These are phyloP conservation scores for Pygoscelis antarcticus DNA, from an alignment of 2,113 vertebrate genomes.

Conservation along the genomic window DNA sequence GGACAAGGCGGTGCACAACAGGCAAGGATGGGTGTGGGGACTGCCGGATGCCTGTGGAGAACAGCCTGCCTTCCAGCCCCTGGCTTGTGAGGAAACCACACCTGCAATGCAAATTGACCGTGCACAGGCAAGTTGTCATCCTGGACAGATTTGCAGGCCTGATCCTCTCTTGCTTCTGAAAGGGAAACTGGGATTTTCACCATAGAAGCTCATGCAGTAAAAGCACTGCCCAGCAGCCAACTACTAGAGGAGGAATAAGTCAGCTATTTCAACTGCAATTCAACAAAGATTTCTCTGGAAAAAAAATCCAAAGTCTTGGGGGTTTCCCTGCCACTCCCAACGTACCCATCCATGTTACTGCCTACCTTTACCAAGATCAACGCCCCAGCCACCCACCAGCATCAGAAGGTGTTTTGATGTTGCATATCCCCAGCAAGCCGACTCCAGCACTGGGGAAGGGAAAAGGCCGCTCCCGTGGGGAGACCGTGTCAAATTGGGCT, in stretches of 20 bases:
- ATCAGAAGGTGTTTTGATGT: neutral
- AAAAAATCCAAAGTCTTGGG: neutral
- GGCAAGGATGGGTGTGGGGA: neutral
- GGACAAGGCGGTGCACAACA: neutral
- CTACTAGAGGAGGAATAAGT: neutral
- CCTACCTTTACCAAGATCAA: neutral
- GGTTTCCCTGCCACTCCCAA: neutral
- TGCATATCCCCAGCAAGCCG: neutral
- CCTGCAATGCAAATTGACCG: neutral
- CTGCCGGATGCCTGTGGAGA: neutral
- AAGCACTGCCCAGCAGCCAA: neutral
- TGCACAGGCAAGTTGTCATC: neutral
- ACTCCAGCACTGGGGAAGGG: neutral
- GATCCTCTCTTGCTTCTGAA: neutral
- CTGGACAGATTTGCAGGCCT: neutral
- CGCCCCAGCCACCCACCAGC: neutral
- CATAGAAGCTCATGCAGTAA: rapidly evolving
- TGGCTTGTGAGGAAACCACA: neutral
- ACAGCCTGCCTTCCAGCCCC: neutral
- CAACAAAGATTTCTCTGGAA: neutral
- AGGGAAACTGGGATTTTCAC: neutral
- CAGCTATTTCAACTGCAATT: neutral
- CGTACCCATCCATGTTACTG: neutral
- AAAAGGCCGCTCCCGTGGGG: neutral
- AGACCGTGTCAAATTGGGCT: neutral